Evolutionary conservation across 2,888 invertebrate genomes (phyloP).

Genomic region (Coleophora deauratella): DNA sequence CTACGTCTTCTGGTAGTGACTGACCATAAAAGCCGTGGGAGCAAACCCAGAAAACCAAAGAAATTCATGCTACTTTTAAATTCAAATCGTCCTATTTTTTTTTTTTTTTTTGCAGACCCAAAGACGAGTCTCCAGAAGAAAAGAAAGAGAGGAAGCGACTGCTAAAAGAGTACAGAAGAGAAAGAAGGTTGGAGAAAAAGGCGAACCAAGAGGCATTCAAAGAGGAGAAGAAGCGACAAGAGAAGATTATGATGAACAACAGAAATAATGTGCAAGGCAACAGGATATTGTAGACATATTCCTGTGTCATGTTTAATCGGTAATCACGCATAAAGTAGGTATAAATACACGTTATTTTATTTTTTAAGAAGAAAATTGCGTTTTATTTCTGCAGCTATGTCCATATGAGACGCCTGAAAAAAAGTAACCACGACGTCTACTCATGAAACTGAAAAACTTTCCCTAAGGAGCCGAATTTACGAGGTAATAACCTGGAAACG

Average conservation of each 20-base stretch:
- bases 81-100: too few species aligned
- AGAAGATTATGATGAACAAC: slow-evolving; percentile 84
- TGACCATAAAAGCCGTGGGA: too few species aligned
- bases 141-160: slow-evolving; percentile 83
- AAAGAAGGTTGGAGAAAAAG: slow-evolving; percentile 87
- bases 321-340: too few species aligned
- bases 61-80: too few species aligned
- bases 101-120: slow-evolving; percentile 72
- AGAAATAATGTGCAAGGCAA: slow-evolving; percentile 83
- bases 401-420: too few species aligned
- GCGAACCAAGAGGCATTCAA: slow-evolving; percentile 87
- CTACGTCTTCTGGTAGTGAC: too few species aligned
- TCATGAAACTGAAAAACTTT: too few species aligned
- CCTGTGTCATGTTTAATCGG: not conserved
- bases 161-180: slow-evolving; percentile 84
- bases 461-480: too few species aligned
- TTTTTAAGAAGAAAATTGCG: slow-evolving; percentile 14
- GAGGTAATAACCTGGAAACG: too few species aligned
- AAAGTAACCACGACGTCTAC: too few species aligned
- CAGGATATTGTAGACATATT: slow-evolving; percentile 66
- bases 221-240: slow-evolving; percentile 87
- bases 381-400: slow-evolving; percentile 11
- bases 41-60: too few species aligned
- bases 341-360: slow-evolving; percentile 11
- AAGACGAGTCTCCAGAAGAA: slow-evolving; percentile 86